Conservation (phyloP, 1,140 invertebrate genomes). For the Monomorium pharaonis region DNA sequence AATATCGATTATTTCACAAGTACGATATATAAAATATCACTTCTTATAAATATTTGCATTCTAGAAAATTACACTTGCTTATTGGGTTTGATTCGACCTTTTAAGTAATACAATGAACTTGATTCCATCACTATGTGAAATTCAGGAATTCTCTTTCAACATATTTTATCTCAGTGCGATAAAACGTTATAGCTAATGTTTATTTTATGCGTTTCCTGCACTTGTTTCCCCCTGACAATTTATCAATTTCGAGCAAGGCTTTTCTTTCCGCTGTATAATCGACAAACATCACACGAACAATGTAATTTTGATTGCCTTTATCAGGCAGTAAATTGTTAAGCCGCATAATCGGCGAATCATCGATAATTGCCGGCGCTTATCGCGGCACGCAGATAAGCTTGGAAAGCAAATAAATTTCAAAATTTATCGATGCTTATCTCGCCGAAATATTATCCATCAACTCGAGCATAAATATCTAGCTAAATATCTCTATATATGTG, state of each 20-base stretch:
- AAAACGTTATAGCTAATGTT: not conserved
- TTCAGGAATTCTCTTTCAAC: not conserved
- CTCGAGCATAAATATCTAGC: not conserved
- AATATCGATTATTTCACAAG: too few relatives aligned
- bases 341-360: not conserved
- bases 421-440: not conserved
- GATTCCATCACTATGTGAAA: too few relatives aligned
- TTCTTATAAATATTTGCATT: too few relatives aligned
- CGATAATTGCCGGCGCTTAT: not conserved
- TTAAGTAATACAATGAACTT: too few relatives aligned
- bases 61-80: too few relatives aligned
- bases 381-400: not conserved
- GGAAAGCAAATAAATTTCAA: not conserved
- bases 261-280: not conserved
- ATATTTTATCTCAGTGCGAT: not conserved
- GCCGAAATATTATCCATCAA: not conserved
- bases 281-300: not conserved
- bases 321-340: not conserved
- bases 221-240: not conserved
- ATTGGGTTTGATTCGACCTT: too few relatives aligned
- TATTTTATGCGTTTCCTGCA: not conserved
- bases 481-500: too few relatives aligned
- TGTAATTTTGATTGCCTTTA: not conserved
- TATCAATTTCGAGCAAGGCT: not conserved
- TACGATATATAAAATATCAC: too few relatives aligned